These are phyloP conservation scores for Mellivora capensis DNA, from an alignment of 2,113 vertebrate genomes.

Conservation along the genomic window DNA sequence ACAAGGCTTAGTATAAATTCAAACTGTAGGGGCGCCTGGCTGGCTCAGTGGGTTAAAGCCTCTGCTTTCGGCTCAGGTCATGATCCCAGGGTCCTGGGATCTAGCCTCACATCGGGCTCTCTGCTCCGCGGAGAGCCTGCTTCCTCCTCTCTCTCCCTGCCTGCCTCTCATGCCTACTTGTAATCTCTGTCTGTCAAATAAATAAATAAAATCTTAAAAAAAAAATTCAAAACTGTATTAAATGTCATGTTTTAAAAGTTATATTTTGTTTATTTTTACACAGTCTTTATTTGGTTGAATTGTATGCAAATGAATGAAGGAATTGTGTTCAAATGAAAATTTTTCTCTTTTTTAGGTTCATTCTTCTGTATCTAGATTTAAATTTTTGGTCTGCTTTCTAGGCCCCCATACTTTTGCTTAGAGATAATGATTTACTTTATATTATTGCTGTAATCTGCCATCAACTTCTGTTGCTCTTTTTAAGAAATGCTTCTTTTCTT, in stretches of 20 bases:
- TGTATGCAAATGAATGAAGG: slow-evolving; percentile 8
- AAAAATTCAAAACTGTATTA: background rate
- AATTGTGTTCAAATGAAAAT: slow-evolving; percentile 5
- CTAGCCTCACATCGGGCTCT: too few relatives aligned
- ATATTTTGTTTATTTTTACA: slow-evolving; percentile 10
- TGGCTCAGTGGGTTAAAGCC: too few relatives aligned
- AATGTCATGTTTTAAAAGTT: background rate
- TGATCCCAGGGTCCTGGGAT: too few relatives aligned
- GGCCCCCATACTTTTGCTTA: background rate
- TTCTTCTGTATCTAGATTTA: background rate
- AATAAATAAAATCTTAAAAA: too few relatives aligned
- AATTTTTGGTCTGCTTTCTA: slow-evolving; percentile 18
- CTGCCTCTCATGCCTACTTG: too few relatives aligned
- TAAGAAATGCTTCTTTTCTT: background rate
- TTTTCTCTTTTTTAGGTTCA: background rate
- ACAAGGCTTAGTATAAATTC: background rate
- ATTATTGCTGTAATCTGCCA: background rate
- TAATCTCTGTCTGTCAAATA: too few relatives aligned
- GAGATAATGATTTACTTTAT: background rate
- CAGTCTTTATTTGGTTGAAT: background rate
- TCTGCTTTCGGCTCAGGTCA: too few relatives aligned
- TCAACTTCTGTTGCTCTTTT: slow-evolving; percentile 11
- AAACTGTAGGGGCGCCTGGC: too few relatives aligned
- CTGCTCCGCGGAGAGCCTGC: too few relatives aligned
- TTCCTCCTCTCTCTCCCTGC: too few relatives aligned